Conservation (phyloP, 2,888 invertebrate genomes). For the Tolmerus cingulatus region DNA sequence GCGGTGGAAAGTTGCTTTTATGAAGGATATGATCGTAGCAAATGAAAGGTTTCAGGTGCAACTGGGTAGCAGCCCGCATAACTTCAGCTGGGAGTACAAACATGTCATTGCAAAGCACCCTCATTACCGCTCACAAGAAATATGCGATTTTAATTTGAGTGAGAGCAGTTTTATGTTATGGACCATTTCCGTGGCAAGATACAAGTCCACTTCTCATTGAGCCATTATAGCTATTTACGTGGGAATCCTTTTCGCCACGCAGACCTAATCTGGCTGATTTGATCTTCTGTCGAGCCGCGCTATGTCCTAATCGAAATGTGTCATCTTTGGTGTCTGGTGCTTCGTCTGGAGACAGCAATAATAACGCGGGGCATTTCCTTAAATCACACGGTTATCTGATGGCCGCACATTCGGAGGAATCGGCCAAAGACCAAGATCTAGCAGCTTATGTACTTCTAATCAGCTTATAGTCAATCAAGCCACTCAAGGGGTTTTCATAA, state of each 20-base stretch:
- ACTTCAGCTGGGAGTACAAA: not conserved
- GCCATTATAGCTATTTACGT: not conserved
- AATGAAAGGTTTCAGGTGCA: slow-evolving; percentile 13
- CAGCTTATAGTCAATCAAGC: slow-evolving; percentile 47
- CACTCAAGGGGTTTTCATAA: slow-evolving; percentile 36
- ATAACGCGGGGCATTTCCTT: slow-evolving; percentile 15
- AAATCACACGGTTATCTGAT: slow-evolving; percentile 32
- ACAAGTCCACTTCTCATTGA: not conserved
- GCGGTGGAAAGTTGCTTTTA: not conserved
- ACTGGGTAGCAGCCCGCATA: not conserved
- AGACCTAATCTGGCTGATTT: not conserved
- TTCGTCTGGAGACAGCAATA: not conserved
- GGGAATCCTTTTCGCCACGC: not conserved
- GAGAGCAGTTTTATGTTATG: not conserved
- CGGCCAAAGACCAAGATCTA: slow-evolving; percentile 15
- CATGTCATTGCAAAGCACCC: not conserved
- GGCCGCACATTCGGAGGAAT: not conserved
- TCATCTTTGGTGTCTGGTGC: slow-evolving; percentile 10
- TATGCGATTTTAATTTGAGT: not conserved
- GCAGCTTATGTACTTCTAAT: slow-evolving; percentile 44
- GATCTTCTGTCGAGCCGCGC: not conserved
- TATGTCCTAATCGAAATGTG: slow-evolving; percentile 31
- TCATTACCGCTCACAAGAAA: not conserved
- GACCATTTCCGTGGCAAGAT: not conserved
- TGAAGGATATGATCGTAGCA: not conserved